Evolutionary conservation across 2,113 vertebrate genomes (phyloP).

Genomic region (Lampris incognitus): DNA sequence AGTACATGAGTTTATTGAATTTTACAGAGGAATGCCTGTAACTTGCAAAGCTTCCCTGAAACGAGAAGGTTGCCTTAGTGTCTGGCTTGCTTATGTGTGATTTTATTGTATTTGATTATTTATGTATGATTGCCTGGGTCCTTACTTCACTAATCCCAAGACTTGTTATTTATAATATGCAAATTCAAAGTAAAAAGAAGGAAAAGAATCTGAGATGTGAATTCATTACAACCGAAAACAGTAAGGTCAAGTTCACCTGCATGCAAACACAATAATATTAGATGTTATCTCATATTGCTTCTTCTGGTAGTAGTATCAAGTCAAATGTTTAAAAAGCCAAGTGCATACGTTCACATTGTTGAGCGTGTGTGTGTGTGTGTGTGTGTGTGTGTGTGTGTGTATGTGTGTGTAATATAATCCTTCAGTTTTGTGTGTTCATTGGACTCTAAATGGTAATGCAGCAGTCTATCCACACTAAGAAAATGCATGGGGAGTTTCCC

Average conservation of each 20-base stretch:
- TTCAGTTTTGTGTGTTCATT: conserved; percentile 50
- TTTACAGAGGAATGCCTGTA: no score
- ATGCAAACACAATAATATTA: neutral
- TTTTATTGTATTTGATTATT: no score
- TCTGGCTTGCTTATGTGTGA: no score
- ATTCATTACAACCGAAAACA: no score
- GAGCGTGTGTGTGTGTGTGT: conserved; percentile 1
- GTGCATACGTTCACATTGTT: neutral
- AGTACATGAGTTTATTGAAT: no score
- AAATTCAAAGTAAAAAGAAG: neutral
- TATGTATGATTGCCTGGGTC: no score
- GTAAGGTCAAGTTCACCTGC: no score
- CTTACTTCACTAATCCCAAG: no score
- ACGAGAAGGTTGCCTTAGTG: no score
- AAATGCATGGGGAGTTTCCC: conserved; percentile 69
- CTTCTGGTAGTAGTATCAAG: neutral
- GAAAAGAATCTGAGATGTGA: no score
- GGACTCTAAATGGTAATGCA: conserved; percentile 69
- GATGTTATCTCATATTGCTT: neutral
- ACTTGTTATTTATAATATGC: no score
- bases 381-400: conserved; percentile 6
- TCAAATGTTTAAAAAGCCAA: neutral
- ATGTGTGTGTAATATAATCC: conserved; percentile 7
- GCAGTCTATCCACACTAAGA: conserved; percentile 57
- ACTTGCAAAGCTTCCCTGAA: no score